These are phyloP conservation scores for Nephrotoma guestfalica DNA, from an alignment of 2,888 invertebrate genomes.

Conservation along the genomic window DNA sequence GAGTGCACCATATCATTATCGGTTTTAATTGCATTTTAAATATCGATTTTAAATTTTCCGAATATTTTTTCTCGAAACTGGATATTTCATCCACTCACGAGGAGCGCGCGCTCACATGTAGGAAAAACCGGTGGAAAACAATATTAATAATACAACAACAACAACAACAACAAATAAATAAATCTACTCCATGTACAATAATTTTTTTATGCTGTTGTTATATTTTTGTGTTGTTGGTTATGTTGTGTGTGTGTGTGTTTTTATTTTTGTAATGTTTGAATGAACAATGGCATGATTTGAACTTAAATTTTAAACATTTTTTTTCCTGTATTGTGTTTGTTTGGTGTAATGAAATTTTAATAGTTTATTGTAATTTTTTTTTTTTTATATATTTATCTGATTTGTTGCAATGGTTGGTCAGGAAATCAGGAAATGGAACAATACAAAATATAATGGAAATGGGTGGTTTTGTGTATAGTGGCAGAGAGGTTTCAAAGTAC, in stretches of 20 bases:
- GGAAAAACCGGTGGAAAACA: background rate
- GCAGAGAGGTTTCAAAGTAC: background rate
- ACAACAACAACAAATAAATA: background rate
- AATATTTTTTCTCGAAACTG: background rate
- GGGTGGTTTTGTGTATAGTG: background rate
- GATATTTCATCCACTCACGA: background rate
- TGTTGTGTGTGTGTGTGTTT: background rate
- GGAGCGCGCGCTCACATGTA: background rate
- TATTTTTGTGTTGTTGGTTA: background rate
- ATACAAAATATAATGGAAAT: background rate
- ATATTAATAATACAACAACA: background rate
- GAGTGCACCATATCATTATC: background rate
- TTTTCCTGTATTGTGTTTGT: background rate
- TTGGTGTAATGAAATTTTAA: background rate
- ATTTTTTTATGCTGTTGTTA: background rate
- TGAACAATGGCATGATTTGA: background rate
- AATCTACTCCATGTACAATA: background rate
- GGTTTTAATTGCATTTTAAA: background rate
- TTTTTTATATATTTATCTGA: background rate
- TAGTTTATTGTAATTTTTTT: background rate
- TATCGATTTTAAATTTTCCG: background rate
- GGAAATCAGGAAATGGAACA: background rate
- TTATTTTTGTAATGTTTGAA: background rate
- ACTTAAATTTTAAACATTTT: background rate
- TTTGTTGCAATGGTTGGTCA: background rate